phyloP scores from a whole-genome alignment of 2,797 vertebrate genomes.

The Chiloscyllium punctatum region DNA sequence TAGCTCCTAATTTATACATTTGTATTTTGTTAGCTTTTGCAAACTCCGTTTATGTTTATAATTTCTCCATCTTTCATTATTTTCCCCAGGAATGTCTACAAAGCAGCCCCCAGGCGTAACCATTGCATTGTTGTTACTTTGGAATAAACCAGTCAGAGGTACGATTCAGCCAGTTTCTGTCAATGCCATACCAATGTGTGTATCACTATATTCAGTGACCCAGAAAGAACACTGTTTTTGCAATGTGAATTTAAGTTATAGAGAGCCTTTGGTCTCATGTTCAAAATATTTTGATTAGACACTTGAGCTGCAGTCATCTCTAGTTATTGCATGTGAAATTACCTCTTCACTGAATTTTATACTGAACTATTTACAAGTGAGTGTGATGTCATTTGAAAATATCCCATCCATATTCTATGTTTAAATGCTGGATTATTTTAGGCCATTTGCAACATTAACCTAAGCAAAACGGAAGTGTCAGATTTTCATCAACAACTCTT shows the following conservation, averaged over 20 bases:
- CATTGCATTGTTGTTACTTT: neutral
- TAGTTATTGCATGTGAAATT: neutral
- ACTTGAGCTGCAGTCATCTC: neutral
- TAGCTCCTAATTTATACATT: no score
- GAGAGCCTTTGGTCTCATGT: neutral
- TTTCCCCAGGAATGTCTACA: neutral
- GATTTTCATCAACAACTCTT: neutral
- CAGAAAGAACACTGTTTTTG: neutral
- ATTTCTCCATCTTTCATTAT: neutral
- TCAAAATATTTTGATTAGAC: conserved; percentile 9
- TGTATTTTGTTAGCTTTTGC: neutral
- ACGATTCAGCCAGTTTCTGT: neutral
- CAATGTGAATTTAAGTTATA: neutral
- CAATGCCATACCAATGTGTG: neutral
- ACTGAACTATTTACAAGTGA: neutral
- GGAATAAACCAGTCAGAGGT: neutral
- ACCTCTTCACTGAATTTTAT: neutral
- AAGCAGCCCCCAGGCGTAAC: neutral
- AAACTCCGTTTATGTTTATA: neutral
- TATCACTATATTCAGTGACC: neutral
- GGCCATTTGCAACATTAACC: neutral
- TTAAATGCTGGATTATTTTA: neutral
- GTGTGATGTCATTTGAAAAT: neutral
- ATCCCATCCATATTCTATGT: neutral
- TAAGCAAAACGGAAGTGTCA: neutral